Evolutionary conservation across 2,797 vertebrate genomes (phyloP).

Genomic region (Neopelma chrysocephalum): DNA sequence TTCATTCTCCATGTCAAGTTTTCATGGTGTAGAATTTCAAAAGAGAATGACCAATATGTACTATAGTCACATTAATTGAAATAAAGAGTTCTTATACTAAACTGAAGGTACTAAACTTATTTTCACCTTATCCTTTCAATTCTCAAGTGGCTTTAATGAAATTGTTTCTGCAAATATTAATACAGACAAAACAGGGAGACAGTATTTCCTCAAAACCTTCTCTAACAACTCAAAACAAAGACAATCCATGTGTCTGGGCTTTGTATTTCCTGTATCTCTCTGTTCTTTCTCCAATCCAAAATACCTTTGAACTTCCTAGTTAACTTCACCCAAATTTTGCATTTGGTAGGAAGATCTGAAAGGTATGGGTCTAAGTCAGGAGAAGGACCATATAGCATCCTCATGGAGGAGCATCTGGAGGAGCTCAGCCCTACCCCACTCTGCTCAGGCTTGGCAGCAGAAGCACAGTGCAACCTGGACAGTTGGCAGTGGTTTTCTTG

Average conservation of each 20-base stretch:
- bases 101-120: not conserved
- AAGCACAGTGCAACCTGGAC: not conserved
- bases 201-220: not conserved
- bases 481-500: not conserved
- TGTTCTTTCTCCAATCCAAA: not conserved
- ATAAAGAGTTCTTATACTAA: not conserved
- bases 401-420: accelerated
- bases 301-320: not conserved
- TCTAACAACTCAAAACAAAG: not conserved
- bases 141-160: not conserved
- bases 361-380: not conserved
- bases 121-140: not conserved
- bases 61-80: not conserved
- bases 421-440: not conserved
- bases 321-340: not conserved
- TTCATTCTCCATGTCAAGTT: not conserved
- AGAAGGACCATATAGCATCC: not conserved
- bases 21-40: not conserved
- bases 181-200: not conserved
- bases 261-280: not conserved
- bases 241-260: not conserved
- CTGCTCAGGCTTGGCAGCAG: not conserved
- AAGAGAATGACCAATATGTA: not conserved
- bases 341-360: not conserved
- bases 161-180: not conserved